Conservation (phyloP, 2,113 vertebrate species). For the Ophthalmolycus amberensis region DNA sequence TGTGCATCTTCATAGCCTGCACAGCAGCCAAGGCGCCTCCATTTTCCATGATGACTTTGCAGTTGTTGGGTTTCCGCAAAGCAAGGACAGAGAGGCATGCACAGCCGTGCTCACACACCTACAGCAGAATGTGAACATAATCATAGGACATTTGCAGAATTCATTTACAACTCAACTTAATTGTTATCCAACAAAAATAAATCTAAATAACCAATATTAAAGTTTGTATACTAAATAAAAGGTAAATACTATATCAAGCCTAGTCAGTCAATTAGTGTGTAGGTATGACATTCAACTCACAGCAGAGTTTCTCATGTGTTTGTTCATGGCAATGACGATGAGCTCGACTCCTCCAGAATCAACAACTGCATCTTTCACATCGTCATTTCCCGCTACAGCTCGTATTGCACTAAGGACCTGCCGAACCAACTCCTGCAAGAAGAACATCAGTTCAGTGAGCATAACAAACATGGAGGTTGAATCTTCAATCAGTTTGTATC, state of each 20-base stretch:
- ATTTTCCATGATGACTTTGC: constrained; percentile 90
- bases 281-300: constrained; percentile 55
- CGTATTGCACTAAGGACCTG: constrained; percentile 89
- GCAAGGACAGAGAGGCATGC: constrained; percentile 90
- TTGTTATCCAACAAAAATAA: constrained; percentile 1
- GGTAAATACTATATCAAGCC: no score
- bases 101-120: constrained; percentile 96
- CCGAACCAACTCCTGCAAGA: constrained; percentile 89
- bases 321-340: constrained; percentile 90
- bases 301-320: constrained; percentile 86
- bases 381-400: constrained; percentile 93
- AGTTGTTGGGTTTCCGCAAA: constrained; percentile 93
- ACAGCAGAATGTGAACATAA: constrained; percentile 4
- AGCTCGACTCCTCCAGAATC: constrained; percentile 86
- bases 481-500: background rate
- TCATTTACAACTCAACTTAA: background rate
- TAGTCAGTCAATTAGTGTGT: background rate
- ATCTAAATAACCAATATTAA: background rate
- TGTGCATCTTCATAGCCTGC: constrained; percentile 93
- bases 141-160: background rate
- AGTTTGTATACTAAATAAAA: background rate
- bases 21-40: constrained; percentile 89
- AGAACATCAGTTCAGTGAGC: background rate
- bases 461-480: background rate
- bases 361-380: constrained; percentile 92